Conservation (phyloP, 1,140 invertebrate species). For the Drosophila asahinai region DNA sequence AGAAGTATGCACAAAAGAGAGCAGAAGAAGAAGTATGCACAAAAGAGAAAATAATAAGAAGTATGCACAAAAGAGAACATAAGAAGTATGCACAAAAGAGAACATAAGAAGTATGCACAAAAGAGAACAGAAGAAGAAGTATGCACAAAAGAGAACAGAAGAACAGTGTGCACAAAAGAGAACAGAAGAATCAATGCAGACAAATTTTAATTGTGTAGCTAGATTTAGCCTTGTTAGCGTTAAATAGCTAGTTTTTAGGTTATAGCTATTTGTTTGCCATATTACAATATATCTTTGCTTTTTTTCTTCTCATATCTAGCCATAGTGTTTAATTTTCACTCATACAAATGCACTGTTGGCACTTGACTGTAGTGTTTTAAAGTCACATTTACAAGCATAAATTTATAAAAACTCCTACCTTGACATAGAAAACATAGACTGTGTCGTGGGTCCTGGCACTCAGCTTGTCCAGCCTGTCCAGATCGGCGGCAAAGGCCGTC, state of each 20-base stretch:
- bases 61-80: not conserved
- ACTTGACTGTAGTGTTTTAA: too few relatives aligned
- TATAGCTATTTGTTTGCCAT: too few relatives aligned
- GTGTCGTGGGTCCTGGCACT: conserved; percentile 95
- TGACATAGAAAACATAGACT: conserved; percentile 97
- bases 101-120: not conserved
- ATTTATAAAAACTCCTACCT: conserved; percentile 88
- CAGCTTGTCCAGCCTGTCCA: conserved; percentile 91
- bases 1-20: conserved; percentile 77
- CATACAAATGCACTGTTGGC: too few relatives aligned
- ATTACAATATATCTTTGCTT: too few relatives aligned
- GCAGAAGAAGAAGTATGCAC: conserved; percentile 86
- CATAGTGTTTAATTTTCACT: too few relatives aligned
- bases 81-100: not conserved
- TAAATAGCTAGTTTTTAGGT: too few relatives aligned
- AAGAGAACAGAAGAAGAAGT: not conserved
- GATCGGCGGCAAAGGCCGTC: conserved; percentile 90
- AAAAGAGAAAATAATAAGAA: not conserved
- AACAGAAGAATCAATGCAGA: not conserved
- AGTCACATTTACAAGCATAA: too few relatives aligned
- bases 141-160: conserved; percentile 86
- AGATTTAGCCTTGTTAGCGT: too few relatives aligned
- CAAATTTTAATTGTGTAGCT: too few relatives aligned
- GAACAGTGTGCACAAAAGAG: not conserved
- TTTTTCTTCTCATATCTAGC: too few relatives aligned